phyloP scores from a whole-genome alignment of 2,888 invertebrate species.

The Drosophila testacea region DNA sequence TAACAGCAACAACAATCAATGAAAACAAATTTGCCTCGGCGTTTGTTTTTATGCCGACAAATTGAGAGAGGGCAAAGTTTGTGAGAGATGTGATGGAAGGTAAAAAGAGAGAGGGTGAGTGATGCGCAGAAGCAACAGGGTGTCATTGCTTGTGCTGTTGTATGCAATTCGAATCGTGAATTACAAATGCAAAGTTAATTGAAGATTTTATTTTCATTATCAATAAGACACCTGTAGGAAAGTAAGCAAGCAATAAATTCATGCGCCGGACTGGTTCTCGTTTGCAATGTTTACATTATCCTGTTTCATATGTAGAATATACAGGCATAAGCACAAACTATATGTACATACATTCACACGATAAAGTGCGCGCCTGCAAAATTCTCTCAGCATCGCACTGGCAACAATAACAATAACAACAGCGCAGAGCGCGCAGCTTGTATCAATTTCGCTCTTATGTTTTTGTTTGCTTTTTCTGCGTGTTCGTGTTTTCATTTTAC shows the following conservation, averaged over 20 bases:
- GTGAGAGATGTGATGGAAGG: not conserved
- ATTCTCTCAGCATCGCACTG: conserved; percentile 64
- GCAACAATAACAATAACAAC: conserved; percentile 47
- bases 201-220: not conserved
- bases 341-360: not conserved
- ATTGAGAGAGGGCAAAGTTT: conserved; percentile 23
- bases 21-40: conserved; percentile 26
- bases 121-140: conserved; percentile 64
- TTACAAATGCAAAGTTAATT: not conserved
- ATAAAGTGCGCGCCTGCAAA: conserved; percentile 26
- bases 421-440: conserved; percentile 52
- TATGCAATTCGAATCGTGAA: conserved; percentile 10
- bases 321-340: not conserved
- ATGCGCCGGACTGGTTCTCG: not conserved
- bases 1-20: conserved; percentile 32
- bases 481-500: conserved; percentile 70
- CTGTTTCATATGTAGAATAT: conserved; percentile 1
- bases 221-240: conserved; percentile 4
- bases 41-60: conserved; percentile 51
- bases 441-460: conserved; percentile 75
- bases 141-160: conserved; percentile 32
- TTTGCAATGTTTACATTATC: not conserved
- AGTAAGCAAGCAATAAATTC: too few relatives aligned
- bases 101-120: conserved; percentile 12
- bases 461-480: conserved; percentile 76